These are phyloP conservation scores for Stenurella melanura DNA, from an alignment of 2,888 invertebrate genomes.

Conservation along the genomic window DNA sequence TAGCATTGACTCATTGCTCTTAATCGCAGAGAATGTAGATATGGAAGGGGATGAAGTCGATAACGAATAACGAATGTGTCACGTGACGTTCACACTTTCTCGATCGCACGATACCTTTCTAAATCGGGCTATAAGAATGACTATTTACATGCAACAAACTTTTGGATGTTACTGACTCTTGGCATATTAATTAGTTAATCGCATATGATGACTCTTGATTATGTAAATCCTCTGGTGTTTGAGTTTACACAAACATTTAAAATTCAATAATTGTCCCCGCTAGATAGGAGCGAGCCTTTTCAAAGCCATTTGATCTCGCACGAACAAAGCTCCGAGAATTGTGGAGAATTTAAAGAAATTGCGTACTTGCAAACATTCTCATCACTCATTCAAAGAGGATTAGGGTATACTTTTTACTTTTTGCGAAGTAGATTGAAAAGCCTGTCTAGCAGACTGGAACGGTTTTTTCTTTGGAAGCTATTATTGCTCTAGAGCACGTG, in stretches of 20 bases:
- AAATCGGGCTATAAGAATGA: too few relatives aligned
- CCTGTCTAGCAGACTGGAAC: neutral
- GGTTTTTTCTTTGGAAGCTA: constrained; percentile 4
- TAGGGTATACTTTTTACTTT: constrained; percentile 8
- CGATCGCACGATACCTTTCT: too few relatives aligned
- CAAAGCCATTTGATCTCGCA: constrained; percentile 4
- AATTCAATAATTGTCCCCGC: constrained; percentile 13
- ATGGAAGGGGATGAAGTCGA: too few relatives aligned
- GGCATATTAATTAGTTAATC: too few relatives aligned
- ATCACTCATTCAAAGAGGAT: constrained; percentile 20
- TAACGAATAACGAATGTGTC: too few relatives aligned
- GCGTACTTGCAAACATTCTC: constrained; percentile 15
- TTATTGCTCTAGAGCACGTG: neutral
- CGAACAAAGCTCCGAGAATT: constrained; percentile 22
- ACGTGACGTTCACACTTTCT: too few relatives aligned
- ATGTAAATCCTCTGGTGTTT: neutral
- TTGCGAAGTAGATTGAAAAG: constrained; percentile 14
- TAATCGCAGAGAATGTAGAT: too few relatives aligned
- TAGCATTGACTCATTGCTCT: too few relatives aligned
- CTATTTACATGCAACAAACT: too few relatives aligned
- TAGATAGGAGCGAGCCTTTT: neutral
- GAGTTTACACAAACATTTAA: neutral
- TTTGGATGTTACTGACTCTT: too few relatives aligned
- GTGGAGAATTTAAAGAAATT: constrained; percentile 17
- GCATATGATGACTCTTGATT: too few relatives aligned